Percentiles rank a stretch among this genome's conserved stretches.
These are phyloP conservation scores for Pangasius djambal DNA, from an alignment of 2,797 vertebrate species.

Conservation along the genomic window DNA sequence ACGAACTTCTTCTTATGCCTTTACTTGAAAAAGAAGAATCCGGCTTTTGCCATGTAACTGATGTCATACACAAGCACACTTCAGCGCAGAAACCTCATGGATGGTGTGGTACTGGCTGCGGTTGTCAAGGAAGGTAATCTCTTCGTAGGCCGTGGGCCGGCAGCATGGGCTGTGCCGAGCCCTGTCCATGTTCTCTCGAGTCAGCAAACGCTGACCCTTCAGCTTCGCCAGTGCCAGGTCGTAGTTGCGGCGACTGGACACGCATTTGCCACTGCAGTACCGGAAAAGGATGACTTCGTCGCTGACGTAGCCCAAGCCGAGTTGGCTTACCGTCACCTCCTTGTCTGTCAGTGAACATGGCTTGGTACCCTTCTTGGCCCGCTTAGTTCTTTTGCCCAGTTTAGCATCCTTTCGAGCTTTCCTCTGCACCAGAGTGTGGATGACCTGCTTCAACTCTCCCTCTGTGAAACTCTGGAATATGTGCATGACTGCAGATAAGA, in stretches of 20 bases:
- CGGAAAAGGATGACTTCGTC: slow-evolving; percentile 84
- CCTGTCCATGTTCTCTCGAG: slow-evolving; percentile 73
- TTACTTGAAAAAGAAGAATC: background rate
- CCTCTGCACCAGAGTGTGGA: slow-evolving; percentile 72
- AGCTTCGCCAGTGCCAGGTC: slow-evolving; percentile 80
- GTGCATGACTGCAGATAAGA: slow-evolving; percentile 57
- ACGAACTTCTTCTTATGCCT: background rate
- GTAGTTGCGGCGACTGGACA: slow-evolving; percentile 76
- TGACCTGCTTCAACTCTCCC: slow-evolving; percentile 79
- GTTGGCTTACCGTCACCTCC: slow-evolving; percentile 82
- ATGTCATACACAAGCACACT: slow-evolving; percentile 78
- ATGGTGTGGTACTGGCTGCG: slow-evolving; percentile 82
- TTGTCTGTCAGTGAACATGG: slow-evolving; percentile 80
- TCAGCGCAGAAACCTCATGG: slow-evolving; percentile 80
- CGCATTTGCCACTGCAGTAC: slow-evolving; percentile 85
- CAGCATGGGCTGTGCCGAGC: slow-evolving; percentile 82
- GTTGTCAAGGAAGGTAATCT: slow-evolving; percentile 81
- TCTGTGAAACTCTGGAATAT: slow-evolving; percentile 85
- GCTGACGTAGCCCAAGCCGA: slow-evolving; percentile 82
- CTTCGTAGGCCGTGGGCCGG: slow-evolving; percentile 80
- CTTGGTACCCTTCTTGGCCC: slow-evolving; percentile 75
- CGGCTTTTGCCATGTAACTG: background rate
- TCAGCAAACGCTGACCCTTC: slow-evolving; percentile 71
- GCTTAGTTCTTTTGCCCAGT: slow-evolving; percentile 74
- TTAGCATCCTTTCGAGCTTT: slow-evolving; percentile 66